Evolutionary conservation across 2,797 vertebrate species (phyloP), one percentile per base, ranked within the genome.

Genomic region (Phalanger gymnotis): DNA sequence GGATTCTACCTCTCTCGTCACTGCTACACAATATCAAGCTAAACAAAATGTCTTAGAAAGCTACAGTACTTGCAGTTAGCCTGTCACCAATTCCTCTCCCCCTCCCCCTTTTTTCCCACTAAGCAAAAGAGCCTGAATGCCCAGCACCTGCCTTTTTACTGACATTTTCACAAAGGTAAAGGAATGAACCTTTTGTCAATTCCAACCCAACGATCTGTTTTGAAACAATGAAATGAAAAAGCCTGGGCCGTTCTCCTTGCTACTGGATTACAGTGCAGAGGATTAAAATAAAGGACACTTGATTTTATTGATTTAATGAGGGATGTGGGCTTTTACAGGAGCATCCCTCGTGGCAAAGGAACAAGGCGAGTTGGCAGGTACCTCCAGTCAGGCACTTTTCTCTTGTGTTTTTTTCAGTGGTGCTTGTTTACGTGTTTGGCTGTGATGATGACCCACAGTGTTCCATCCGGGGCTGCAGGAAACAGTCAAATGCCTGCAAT

Each of bases 291-390:
- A 99, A 98, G 94, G 98, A 98, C 98, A 98, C 93, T 98, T 98
- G 98, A 98, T 98, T 98, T 98, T 98, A 98, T 98, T 98, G 98
- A 98, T 98, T 98, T 98, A 98, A 98, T 98, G 98, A 99, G 97
- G 96, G 96, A 96, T 81, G 61, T 95, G 97, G 94, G 58, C 92
- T 98, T 97, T 96, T 95, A 95, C 90, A 16, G 30, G 91, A 97
- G 93, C 94, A 97, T 97, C 96, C 92, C 96, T 95, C 52, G 52
- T 96, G 96, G 98, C 98, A 95, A 92, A 94, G 95, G 96, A 97
- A 93, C 56, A 90, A 96, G 96, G 58, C 11, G 0, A 53, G 61
- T 96, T 97, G 97, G 96, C 97, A 97, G 95, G 96, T 97, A 94
- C 94, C 95, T 95, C 97, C 95, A 96, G 95, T 4, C 53, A 97